These are phyloP conservation scores for Gallinago undulata DNA, from an alignment of 2,113 vertebrate genomes.

Conservation along the genomic window DNA sequence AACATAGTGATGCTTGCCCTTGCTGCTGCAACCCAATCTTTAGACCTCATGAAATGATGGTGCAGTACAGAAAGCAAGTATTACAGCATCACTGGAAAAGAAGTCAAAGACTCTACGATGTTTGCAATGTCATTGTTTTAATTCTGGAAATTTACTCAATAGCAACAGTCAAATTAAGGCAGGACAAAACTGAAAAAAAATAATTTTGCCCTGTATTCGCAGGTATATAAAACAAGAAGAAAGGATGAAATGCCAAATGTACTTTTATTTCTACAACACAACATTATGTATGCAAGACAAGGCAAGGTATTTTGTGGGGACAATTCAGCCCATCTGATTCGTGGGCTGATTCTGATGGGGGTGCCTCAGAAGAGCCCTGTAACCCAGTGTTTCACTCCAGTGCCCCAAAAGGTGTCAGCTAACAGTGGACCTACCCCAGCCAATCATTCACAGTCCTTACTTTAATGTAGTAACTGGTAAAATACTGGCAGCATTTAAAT, in stretches of 20 bases:
- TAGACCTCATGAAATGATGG: not conserved
- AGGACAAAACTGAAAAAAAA: not conserved
- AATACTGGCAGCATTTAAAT: not conserved
- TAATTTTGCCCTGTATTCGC: not conserved
- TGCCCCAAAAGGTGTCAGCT: not conserved
- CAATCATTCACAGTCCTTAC: not conserved
- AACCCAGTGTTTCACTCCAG: not conserved
- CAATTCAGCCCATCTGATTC: not conserved
- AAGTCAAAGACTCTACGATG: not conserved
- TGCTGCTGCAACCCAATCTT: not conserved
- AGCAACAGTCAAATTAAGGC: not conserved
- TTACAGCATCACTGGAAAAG: not conserved
- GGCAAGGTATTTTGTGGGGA: not conserved
- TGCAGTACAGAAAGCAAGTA: not conserved
- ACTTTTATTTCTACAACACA: not conserved
- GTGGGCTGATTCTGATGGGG: not conserved
- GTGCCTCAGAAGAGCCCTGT: not conserved
- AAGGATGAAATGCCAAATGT: not conserved
- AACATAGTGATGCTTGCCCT: not conserved
- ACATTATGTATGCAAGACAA: rapidly evolving
- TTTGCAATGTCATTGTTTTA: not conserved
- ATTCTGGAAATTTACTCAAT: not conserved
- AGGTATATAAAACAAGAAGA: not conserved
- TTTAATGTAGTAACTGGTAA: not conserved
- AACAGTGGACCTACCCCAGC: not conserved